Conservation (phyloP, 2,113 vertebrate species). For the Poeciliopsis occidentalis region DNA sequence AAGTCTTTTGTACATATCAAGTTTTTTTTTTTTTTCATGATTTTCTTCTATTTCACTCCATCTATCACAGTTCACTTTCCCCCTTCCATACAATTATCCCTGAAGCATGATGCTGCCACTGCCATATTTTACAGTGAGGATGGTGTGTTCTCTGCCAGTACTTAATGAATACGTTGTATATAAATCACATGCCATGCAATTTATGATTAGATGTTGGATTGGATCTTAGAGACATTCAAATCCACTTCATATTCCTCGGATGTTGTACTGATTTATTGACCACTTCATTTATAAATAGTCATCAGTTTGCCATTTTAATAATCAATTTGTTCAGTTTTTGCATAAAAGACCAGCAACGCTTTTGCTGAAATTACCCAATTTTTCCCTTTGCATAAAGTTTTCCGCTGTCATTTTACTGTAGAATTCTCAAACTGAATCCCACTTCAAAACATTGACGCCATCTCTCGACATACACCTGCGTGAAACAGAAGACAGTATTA, state of each 20-base stretch:
- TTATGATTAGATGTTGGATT: no score
- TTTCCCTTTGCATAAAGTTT: slow-evolving; percentile 26
- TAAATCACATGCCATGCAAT: no score
- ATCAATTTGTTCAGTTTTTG: slow-evolving; percentile 2
- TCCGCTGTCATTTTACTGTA: slow-evolving; percentile 7
- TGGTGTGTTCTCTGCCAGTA: neutral
- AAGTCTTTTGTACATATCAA: no score
- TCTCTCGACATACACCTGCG: slow-evolving; percentile 1
- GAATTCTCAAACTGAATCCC: neutral
- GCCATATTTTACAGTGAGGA: no score
- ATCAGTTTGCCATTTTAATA: slow-evolving; percentile 45
- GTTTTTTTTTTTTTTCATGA: no score
- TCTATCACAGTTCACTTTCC: no score
- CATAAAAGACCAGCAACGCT: neutral
- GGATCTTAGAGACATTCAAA: no score
- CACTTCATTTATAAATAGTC: neutral
- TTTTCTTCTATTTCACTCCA: no score
- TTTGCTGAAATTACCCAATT: slow-evolving; percentile 11
- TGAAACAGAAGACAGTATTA: slow-evolving; percentile 7
- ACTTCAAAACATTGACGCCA: neutral
- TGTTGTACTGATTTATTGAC: neutral
- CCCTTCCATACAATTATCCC: neutral
- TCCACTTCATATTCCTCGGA: neutral
- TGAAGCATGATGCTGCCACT: neutral
- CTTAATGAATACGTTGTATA: no score